Base-by-base conservation (phyloP, 1,140 invertebrate species). In the Tetramorium parvispinum region DNA sequence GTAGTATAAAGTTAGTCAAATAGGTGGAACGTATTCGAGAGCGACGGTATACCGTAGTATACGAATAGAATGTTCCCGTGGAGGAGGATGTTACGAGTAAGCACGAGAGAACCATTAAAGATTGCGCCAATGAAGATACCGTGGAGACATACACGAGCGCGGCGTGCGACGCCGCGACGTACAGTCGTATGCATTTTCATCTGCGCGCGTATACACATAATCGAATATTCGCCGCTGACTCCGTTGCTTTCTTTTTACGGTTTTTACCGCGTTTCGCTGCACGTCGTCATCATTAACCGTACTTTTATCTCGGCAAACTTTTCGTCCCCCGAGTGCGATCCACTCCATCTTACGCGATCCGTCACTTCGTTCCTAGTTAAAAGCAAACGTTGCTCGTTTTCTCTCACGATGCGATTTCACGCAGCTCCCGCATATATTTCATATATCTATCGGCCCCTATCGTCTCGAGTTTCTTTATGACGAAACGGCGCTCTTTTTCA, bases 391-490 rank as follows among this genome's bases (percentile, higher is more conserved):
- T 40, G 76, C 11, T 55, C 37, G 32, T 57, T 57, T n/a, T n/a
- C 21, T 13, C 55, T 2, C 27, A 32, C 61, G 13, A 8, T 1
- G n/a, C 16, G 51, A 81, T 43, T 53, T 79, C 32, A 40, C 40
- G 40, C 32, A 49, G 18, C 13, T 55, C 65, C 65, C 65, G 21
- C 21, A 55, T 55, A 81, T 71, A 81, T 71, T 81, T 81, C n/a
- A 46, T 55, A 40, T 13, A 70, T 70, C 16, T 55, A 43, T 55
- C 55, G 10, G 57, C 59, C 40, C 16, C 65, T 55, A 70, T 71
- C 75, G 40, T 77, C 21, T 57, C 65, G 49, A 65, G 21, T 70
- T 70, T 81, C 65, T 81, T 81, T 71, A 81, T 43, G 78, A 81
- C 32, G 10, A 71, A 71, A 81, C 77, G 49, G 1, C 3, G 46